Percentiles rank a stretch among this genome's conserved stretches.
Conservation (phyloP, 2,113 vertebrate species). For the Podilymbus podiceps region DNA sequence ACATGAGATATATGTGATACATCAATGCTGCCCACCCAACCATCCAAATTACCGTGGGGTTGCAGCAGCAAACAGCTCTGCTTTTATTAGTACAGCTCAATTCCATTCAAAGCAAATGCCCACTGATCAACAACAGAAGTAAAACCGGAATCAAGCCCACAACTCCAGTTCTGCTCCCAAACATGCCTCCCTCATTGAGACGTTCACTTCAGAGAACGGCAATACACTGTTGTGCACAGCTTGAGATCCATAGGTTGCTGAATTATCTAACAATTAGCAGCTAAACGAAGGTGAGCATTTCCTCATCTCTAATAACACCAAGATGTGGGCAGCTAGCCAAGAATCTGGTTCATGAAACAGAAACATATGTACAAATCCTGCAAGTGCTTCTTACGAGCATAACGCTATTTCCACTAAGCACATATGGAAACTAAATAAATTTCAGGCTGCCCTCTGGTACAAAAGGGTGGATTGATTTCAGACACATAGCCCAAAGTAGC, state of each 20-base stretch:
- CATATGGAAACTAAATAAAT: not conserved
- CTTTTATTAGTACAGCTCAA: not conserved
- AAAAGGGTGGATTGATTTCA: not conserved
- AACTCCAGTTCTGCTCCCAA: not conserved
- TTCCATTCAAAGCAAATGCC: not conserved
- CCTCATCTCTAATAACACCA: not conserved
- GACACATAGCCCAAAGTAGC: not conserved
- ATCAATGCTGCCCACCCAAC: not conserved
- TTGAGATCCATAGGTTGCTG: not conserved
- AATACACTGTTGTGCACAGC: not conserved
- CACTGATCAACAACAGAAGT: not conserved
- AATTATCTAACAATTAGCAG: not conserved
- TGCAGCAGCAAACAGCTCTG: not conserved
- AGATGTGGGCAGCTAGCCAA: not conserved
- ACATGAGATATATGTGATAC: too few species aligned
- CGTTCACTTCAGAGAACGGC: not conserved
- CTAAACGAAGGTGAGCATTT: not conserved
- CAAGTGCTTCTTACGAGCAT: not conserved
- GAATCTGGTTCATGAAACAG: not conserved
- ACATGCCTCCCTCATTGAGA: not conserved
- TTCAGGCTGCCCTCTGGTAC: not conserved
- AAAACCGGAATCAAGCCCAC: not conserved
- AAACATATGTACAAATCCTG: not conserved
- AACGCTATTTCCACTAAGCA: not conserved
- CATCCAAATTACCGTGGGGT: not conserved